Evolutionary conservation across 2,113 vertebrate genomes (phyloP).

Genomic region (Taurulus bubalis): DNA sequence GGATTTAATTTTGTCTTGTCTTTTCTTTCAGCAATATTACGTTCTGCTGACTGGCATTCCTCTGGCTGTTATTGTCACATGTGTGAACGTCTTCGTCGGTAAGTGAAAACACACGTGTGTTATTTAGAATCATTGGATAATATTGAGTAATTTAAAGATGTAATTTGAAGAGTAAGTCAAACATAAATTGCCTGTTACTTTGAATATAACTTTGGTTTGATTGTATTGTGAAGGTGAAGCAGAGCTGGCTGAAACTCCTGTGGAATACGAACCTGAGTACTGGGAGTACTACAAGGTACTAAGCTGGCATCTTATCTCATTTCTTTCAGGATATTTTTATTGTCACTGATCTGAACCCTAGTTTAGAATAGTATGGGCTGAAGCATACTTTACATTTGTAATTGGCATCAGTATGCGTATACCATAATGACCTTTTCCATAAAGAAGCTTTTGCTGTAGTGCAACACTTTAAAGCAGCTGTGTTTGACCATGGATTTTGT

Average conservation of each 20-base stretch:
- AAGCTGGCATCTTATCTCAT: background rate
- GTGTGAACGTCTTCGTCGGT: constrained; percentile 93
- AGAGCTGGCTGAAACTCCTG: constrained; percentile 91
- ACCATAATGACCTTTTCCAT: background rate
- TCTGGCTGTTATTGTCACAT: constrained; percentile 79
- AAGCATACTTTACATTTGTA: background rate
- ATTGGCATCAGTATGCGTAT: background rate
- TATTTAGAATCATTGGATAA: background rate
- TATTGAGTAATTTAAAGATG: background rate
- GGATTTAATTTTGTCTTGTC: background rate
- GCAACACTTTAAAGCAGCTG: background rate
- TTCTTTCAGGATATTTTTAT: background rate
- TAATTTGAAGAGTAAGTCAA: background rate
- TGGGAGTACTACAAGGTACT: constrained; percentile 95
- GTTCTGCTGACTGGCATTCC: constrained; percentile 89
- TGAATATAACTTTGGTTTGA: background rate
- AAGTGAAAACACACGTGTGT: constrained; percentile 70
- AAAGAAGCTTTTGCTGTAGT: background rate
- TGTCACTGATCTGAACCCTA: background rate
- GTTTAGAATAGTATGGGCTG: background rate
- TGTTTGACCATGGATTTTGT: background rate
- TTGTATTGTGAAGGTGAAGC: constrained; percentile 87
- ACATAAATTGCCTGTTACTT: background rate
- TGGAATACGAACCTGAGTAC: constrained; percentile 91
- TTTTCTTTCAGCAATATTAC: constrained; percentile 87